Conservation (phyloP, 2,113 vertebrate species). For the Pavo muticus region DNA sequence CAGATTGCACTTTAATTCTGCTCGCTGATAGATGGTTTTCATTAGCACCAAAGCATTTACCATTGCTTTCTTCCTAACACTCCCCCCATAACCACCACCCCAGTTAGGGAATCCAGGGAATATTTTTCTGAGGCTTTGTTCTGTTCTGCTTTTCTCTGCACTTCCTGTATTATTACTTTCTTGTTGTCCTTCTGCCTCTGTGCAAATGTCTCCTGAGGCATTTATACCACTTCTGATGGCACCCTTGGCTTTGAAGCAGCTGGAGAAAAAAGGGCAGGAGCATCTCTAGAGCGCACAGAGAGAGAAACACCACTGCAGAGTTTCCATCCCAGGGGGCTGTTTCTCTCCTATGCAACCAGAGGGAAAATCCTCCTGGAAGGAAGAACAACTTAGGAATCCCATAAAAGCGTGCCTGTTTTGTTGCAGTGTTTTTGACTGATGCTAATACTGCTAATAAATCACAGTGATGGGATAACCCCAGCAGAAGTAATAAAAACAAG, state of each 20-base stretch:
- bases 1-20: neutral
- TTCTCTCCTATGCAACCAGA: neutral
- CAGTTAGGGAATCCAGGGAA: neutral
- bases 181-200: neutral
- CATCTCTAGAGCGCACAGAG: neutral
- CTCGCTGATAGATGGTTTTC: neutral
- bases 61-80: neutral
- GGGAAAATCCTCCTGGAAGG: neutral
- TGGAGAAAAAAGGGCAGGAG: neutral
- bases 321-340: no score
- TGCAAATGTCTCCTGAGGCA: neutral
- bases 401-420: neutral
- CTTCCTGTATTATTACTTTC: neutral
- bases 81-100: neutral
- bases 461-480: neutral
- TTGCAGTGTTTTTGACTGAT: neutral
- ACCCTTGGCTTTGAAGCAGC: neutral
- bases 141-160: neutral
- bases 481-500: neutral
- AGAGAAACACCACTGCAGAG: no score
- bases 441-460: neutral
- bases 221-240: neutral
- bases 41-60: neutral
- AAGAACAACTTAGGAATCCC: neutral
- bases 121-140: constrained; percentile 3